phyloP scores from a whole-genome alignment of 1,140 invertebrate genomes.

The Anoplophora glabripennis region DNA sequence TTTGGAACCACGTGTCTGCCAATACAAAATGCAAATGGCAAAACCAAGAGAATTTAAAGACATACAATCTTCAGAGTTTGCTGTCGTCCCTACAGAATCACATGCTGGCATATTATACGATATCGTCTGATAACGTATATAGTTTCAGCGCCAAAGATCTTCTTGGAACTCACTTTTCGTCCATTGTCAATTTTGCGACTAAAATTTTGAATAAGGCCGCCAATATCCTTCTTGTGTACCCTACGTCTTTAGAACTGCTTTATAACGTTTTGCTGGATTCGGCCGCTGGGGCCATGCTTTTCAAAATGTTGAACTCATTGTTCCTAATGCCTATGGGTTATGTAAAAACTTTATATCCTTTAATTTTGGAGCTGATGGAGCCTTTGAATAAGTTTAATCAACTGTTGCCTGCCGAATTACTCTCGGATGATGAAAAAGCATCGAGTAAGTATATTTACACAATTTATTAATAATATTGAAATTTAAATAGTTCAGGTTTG shows the following conservation, averaged over 20 bases:
- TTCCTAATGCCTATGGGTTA: slow-evolving; percentile 53
- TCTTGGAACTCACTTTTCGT: slow-evolving; percentile 53
- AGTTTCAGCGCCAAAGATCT: slow-evolving; percentile 37
- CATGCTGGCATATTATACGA: slow-evolving; percentile 53
- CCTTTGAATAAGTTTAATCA: slow-evolving; percentile 57
- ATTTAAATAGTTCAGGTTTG: too few relatives aligned
- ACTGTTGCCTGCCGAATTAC: slow-evolving; percentile 49
- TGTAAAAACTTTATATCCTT: slow-evolving; percentile 50
- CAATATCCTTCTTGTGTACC: slow-evolving; percentile 45
- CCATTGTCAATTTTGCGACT: slow-evolving; percentile 53
- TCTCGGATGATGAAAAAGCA: slow-evolving; percentile 31
- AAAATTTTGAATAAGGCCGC: slow-evolving; percentile 50
- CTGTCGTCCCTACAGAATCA: slow-evolving; percentile 62
- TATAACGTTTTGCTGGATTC: slow-evolving; percentile 56
- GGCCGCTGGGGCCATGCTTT: slow-evolving; percentile 57
- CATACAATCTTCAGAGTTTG: slow-evolving; percentile 52
- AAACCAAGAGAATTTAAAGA: slow-evolving; percentile 39
- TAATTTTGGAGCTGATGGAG: slow-evolving; percentile 54
- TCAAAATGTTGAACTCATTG: slow-evolving; percentile 58
- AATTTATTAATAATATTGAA: too few relatives aligned
- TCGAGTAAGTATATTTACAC: slow-evolving; percentile 29
- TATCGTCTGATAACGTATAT: slow-evolving; percentile 21
- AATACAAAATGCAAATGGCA: slow-evolving; percentile 41
- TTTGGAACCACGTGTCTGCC: slow-evolving; percentile 36
- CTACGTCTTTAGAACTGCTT: slow-evolving; percentile 44